Evolutionary conservation across 2,888 invertebrate species (phyloP).

Genomic region (Drosophila picticornis): DNA sequence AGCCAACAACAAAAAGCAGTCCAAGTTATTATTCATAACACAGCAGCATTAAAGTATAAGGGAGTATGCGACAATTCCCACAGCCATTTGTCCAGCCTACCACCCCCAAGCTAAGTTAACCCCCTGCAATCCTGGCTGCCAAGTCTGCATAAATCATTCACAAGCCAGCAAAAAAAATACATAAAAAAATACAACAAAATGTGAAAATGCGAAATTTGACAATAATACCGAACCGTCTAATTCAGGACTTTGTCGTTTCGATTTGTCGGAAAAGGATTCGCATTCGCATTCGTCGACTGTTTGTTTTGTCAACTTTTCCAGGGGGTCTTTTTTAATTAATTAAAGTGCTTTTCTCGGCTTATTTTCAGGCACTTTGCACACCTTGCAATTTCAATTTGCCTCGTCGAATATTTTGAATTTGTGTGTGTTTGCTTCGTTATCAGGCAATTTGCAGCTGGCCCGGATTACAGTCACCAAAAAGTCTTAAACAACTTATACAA

Average conservation of each 20-base stretch:
- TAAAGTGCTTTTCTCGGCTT: conserved; percentile 75
- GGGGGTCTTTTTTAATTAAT: conserved; percentile 66
- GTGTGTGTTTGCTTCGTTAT: conserved; percentile 27
- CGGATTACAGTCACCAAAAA: conserved; percentile 42
- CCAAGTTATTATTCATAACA: conserved; percentile 84
- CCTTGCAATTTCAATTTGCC: conserved; percentile 65
- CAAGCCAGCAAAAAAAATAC: conserved; percentile 38
- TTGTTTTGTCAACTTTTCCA: conserved; percentile 58
- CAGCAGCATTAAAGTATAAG: conserved; percentile 79
- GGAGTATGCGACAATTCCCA: conserved; percentile 81
- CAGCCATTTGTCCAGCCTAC: conserved; percentile 68
- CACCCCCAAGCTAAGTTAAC: conserved; percentile 1
- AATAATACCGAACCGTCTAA: conserved; percentile 71
- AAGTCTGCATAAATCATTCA: conserved; percentile 79
- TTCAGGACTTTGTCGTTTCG: conserved; percentile 71
- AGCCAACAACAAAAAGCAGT: conserved; percentile 58
- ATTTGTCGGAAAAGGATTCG: conserved; percentile 68
- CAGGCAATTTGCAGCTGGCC: conserved; percentile 30
- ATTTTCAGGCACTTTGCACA: conserved; percentile 60
- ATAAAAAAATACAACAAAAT: conserved; percentile 4
- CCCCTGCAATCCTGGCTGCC: conserved; percentile 24
- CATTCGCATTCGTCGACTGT: conserved; percentile 40
- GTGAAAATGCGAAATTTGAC: conserved; percentile 54
- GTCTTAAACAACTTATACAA: conserved; percentile 29
- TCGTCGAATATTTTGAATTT: conserved; percentile 73